A percentile compares a stretch with the other conserved stretches of the same genome.
Conservation (phyloP, 2,888 invertebrate species). For the Himalopsyche kuldschensis region DNA sequence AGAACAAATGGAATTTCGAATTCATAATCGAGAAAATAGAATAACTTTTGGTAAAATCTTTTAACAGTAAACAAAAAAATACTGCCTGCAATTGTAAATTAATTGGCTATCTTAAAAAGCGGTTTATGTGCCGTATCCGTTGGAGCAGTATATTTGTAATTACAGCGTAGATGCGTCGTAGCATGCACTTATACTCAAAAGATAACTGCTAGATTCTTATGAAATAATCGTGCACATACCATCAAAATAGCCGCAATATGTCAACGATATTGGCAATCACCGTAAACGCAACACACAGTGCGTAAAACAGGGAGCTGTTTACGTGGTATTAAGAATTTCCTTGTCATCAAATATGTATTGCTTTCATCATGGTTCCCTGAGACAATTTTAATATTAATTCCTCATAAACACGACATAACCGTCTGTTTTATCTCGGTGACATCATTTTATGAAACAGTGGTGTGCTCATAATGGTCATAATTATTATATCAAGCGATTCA, state of each 20-base stretch:
- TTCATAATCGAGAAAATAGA: too few species aligned
- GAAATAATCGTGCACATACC: background rate
- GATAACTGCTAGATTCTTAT: too few species aligned
- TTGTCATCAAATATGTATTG: constrained; percentile 13
- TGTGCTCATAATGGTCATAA: background rate
- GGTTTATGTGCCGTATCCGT: too few species aligned
- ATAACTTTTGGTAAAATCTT: too few species aligned
- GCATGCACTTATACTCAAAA: too few species aligned
- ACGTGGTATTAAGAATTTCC: constrained; percentile 8
- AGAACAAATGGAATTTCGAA: too few species aligned
- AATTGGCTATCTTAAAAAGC: too few species aligned
- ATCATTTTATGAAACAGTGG: background rate
- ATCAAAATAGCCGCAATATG: background rate
- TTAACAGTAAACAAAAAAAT: too few species aligned
- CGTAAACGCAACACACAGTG: background rate
- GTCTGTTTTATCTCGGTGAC: background rate
- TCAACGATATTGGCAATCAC: background rate
- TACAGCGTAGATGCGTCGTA: too few species aligned
- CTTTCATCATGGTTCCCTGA: constrained; percentile 2
- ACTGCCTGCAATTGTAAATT: too few species aligned
- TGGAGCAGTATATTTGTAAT: too few species aligned
- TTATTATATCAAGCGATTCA: background rate
- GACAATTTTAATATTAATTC: constrained; percentile 31
- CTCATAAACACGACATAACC: constrained; percentile 28
- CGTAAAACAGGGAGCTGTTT: background rate